phyloP scores from a whole-genome alignment of 2,113 vertebrate species.

The Glaucomys volans region DNA sequence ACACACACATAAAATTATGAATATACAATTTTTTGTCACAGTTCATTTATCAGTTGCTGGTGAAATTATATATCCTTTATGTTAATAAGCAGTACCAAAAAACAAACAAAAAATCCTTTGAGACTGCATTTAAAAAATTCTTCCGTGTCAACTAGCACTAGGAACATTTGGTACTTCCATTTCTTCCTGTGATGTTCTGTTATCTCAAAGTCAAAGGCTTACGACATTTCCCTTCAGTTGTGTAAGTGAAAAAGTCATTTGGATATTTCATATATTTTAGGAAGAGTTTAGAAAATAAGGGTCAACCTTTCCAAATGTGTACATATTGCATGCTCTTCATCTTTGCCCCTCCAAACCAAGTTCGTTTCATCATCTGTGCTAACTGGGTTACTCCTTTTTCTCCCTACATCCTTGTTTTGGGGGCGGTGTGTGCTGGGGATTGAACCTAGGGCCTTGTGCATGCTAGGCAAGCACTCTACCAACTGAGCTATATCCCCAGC shows the following conservation, averaged over 20 bases:
- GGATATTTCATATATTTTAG: conserved; percentile 61
- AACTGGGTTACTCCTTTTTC: neutral
- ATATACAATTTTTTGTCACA: conserved; percentile 9
- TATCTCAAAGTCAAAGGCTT: conserved; percentile 56
- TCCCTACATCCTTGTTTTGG: neutral
- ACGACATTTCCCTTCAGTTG: conserved; percentile 62
- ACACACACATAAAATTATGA: too few species aligned
- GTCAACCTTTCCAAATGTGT: conserved; percentile 34
- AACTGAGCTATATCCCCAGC: too few species aligned
- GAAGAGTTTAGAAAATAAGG: conserved; percentile 63
- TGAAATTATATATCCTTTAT: conserved; percentile 68
- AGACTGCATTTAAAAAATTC: conserved; percentile 67
- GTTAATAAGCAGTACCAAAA: conserved; percentile 20
- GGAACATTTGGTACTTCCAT: conserved; percentile 57
- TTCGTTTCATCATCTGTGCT: neutral
- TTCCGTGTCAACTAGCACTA: conserved; percentile 60
- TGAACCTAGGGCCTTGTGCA: too few species aligned
- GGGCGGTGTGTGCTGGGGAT: too few species aligned
- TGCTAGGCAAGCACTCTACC: too few species aligned
- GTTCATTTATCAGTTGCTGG: conserved; percentile 52
- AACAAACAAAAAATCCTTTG: neutral
- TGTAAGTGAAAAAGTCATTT: conserved; percentile 49
- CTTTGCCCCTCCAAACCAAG: neutral
- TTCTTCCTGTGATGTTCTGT: conserved; percentile 67
- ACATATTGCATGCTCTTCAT: neutral